phyloP scores from a whole-genome alignment of 1,140 invertebrate species.

The Venturia canescens region DNA sequence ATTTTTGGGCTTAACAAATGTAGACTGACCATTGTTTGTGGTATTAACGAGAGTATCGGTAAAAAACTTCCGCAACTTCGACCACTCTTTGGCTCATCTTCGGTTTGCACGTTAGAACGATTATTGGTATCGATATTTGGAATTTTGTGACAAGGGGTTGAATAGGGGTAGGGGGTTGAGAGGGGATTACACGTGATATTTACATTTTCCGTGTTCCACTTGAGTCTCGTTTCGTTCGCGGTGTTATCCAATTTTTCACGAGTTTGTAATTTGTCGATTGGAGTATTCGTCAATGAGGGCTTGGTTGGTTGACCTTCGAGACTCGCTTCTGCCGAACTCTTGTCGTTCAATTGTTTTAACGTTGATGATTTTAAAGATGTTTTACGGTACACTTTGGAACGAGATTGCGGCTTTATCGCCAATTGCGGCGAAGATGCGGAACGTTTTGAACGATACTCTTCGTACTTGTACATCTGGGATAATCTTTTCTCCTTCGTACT shows the following conservation, averaged over 20 bases:
- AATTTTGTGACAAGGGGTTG: conserved; percentile 62
- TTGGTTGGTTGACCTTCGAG: background rate
- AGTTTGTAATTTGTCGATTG: conserved; percentile 24
- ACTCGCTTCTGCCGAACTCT: background rate
- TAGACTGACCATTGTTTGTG: conserved; percentile 75
- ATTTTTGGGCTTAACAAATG: conserved; percentile 77
- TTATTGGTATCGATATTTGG: conserved; percentile 51
- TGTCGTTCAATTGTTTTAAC: conserved; percentile 29
- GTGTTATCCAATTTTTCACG: background rate
- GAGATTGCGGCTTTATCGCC: conserved; percentile 54
- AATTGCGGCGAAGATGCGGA: conserved; percentile 70
- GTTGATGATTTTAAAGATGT: conserved; percentile 66
- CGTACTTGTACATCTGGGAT: conserved; percentile 15
- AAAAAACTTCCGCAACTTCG: conserved; percentile 74
- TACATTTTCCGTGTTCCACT: conserved; percentile 60
- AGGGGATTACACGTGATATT: conserved; percentile 69
- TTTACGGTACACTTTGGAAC: conserved; percentile 73
- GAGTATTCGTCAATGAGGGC: background rate
- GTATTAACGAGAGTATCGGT: conserved; percentile 71
- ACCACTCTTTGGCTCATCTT: conserved; percentile 63
- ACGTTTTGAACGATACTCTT: conserved; percentile 47
- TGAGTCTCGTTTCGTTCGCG: conserved; percentile 48
- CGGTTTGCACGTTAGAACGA: conserved; percentile 58
- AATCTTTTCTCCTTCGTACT: background rate
- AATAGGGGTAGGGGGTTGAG: conserved; percentile 68